Conservation (phyloP, 64 coral and sea anemone genomes). For the Stichodactyla mertensii region DNA sequence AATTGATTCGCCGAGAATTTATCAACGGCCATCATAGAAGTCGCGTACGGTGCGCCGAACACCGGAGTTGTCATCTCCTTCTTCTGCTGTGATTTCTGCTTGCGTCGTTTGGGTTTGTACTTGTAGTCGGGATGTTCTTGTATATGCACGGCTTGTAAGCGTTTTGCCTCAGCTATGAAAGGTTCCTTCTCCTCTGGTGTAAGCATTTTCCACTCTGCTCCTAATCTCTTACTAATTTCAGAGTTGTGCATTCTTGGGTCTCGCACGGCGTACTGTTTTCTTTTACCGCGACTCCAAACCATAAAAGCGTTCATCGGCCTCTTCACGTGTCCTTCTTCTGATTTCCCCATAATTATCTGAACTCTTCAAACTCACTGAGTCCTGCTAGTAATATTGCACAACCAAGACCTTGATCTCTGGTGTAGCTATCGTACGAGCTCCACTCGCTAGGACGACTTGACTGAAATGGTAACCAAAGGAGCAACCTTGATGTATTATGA, state of each 20-base stretch:
- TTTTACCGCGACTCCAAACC: slow-evolving; percentile 92
- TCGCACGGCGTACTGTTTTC: slow-evolving; percentile 86
- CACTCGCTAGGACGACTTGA: slow-evolving; percentile 32
- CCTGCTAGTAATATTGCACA: slow-evolving; percentile 15
- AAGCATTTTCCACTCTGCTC: slow-evolving; percentile 89
- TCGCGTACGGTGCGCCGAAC: slow-evolving; percentile 75
- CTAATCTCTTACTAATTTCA: slow-evolving; percentile 88
- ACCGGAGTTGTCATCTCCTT: slow-evolving; percentile 76
- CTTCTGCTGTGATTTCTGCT: slow-evolving; percentile 95
- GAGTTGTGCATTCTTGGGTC: slow-evolving; percentile 95
- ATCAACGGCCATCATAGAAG: slow-evolving; percentile 98
- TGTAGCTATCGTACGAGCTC: slow-evolving; percentile 37
- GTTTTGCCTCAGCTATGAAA: slow-evolving; percentile 89
- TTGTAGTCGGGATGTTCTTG: slow-evolving; percentile 94
- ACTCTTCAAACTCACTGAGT: slow-evolving; percentile 6
- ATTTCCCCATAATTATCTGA: slow-evolving; percentile 71
- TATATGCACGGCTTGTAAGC: slow-evolving; percentile 87
- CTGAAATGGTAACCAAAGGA: slow-evolving; percentile 83
- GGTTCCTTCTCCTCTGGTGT: slow-evolving; percentile 86
- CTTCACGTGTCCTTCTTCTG: slow-evolving; percentile 92
- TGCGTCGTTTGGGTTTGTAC: slow-evolving; percentile 90
- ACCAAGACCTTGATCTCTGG: slow-evolving; percentile 29
- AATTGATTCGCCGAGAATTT: slow-evolving; percentile 99
- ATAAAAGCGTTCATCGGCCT: slow-evolving; percentile 96
- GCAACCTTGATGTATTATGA: slow-evolving; percentile 92